Conservation (phyloP, 2,888 invertebrate species). For the Glyphotaelius pellucidus region DNA sequence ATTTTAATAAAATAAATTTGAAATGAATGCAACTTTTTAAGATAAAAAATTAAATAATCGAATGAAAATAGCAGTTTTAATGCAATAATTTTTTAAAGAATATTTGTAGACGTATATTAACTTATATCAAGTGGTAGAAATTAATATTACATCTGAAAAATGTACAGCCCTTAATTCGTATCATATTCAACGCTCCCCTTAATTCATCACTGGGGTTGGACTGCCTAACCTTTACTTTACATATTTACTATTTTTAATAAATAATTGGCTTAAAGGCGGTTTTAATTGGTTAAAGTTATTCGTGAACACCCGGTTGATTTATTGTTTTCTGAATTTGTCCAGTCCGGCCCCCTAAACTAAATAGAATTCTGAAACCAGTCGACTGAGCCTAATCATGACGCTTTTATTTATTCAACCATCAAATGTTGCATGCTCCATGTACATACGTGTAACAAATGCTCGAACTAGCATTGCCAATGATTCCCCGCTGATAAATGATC, state of each 20-base stretch:
- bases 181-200: background rate
- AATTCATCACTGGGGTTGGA: conserved; percentile 28
- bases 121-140: background rate
- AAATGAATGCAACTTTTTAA: background rate
- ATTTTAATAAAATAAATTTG: background rate
- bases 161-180: background rate
- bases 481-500: background rate
- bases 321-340: background rate
- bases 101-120: conserved; percentile 9
- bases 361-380: conserved; percentile 59
- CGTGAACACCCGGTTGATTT: background rate
- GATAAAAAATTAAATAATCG: conserved; percentile 22
- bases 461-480: conserved; percentile 4
- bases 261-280: background rate
- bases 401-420: background rate
- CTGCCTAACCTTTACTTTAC: background rate
- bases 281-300: background rate
- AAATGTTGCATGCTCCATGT: background rate
- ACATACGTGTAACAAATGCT: background rate
- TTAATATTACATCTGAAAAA: background rate
- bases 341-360: conserved; percentile 38
- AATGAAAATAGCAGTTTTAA: conserved; percentile 30
- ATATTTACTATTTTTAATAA: background rate
- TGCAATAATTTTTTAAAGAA: conserved; percentile 5
- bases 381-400: conserved; percentile 56